phyloP scores from a whole-genome alignment of 2,113 vertebrate species.

The Apistogramma diplotaenia region DNA sequence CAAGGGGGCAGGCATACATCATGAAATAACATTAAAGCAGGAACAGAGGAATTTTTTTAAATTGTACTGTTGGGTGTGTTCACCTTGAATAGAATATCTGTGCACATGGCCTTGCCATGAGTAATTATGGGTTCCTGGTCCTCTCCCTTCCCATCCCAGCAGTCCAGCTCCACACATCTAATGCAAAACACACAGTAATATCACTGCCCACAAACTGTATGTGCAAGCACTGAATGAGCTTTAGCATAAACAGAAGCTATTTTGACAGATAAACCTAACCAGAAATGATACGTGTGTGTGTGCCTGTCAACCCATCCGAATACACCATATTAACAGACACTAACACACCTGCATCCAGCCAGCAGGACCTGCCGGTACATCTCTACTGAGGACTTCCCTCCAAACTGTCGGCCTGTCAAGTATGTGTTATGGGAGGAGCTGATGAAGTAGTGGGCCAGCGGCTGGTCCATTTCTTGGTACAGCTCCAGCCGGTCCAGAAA shows the following conservation, averaged over 20 bases:
- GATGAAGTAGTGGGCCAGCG: slow-evolving; percentile 96
- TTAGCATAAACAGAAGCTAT: not conserved
- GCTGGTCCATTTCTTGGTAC: slow-evolving; percentile 98
- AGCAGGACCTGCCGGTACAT: slow-evolving; percentile 98
- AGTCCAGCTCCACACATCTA: slow-evolving; percentile 97
- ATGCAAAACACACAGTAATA: not conserved
- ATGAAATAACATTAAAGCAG: not conserved
- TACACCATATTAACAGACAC: not conserved
- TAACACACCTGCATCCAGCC: slow-evolving; percentile 90
- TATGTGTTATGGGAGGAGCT: slow-evolving; percentile 98
- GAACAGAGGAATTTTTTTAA: not conserved
- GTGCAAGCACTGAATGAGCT: not conserved
- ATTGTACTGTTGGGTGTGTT: not conserved
- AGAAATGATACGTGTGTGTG: not conserved
- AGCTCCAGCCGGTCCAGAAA: slow-evolving; percentile 94
- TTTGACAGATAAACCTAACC: not conserved
- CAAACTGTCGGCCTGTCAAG: slow-evolving; percentile 95
- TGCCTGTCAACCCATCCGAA: not conserved
- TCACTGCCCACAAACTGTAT: not conserved
- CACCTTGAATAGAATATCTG: slow-evolving; percentile 99
- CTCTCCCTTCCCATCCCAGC: slow-evolving; percentile 99
- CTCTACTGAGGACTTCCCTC: slow-evolving; percentile 96
- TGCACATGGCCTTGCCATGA: slow-evolving; percentile 99
- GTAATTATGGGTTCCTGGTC: slow-evolving; percentile 99
- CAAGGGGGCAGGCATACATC: slow-evolving; percentile 21